Conservation (phyloP, 2,888 invertebrate genomes). For the Steinernema carpocapsae region DNA sequence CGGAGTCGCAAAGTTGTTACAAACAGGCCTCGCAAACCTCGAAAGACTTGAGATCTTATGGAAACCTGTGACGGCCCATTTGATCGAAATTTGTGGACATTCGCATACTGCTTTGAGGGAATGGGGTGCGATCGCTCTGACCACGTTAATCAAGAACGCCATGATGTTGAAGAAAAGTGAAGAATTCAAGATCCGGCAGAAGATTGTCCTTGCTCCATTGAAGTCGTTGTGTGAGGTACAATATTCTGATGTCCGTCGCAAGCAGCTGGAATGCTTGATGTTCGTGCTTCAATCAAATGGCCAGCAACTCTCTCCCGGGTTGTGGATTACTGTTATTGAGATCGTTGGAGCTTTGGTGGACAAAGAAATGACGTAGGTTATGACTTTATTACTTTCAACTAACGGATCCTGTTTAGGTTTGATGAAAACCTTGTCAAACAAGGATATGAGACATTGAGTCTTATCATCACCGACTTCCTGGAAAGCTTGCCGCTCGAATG, state of each 20-base stretch:
- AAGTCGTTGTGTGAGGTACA: constrained; percentile 87
- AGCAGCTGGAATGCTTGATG: constrained; percentile 91
- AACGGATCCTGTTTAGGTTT: constrained; percentile 76
- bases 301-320: constrained; percentile 83
- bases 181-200: constrained; percentile 77
- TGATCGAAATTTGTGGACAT: constrained; percentile 75
- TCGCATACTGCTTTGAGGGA: constrained; percentile 77
- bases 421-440: constrained; percentile 84
- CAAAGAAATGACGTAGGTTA: constrained; percentile 18
- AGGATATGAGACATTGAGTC: constrained; percentile 96
- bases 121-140: constrained; percentile 96
- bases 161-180: constrained; percentile 70
- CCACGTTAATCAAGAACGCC: constrained; percentile 88
- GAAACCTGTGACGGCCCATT: constrained; percentile 90
- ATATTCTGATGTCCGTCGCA: constrained; percentile 89
- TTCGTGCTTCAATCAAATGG: constrained; percentile 90
- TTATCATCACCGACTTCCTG: constrained; percentile 88
- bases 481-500: constrained; percentile 90
- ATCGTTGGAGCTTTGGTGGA: constrained; percentile 79
- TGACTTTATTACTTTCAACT: constrained; percentile 36
- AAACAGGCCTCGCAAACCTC: constrained; percentile 92
- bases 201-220: constrained; percentile 84
- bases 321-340: constrained; percentile 91
- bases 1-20: constrained; percentile 96
- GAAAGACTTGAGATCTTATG: constrained; percentile 90